Evolutionary conservation across 1,140 invertebrate species (phyloP).

Genomic region (Amyelois transitella): DNA sequence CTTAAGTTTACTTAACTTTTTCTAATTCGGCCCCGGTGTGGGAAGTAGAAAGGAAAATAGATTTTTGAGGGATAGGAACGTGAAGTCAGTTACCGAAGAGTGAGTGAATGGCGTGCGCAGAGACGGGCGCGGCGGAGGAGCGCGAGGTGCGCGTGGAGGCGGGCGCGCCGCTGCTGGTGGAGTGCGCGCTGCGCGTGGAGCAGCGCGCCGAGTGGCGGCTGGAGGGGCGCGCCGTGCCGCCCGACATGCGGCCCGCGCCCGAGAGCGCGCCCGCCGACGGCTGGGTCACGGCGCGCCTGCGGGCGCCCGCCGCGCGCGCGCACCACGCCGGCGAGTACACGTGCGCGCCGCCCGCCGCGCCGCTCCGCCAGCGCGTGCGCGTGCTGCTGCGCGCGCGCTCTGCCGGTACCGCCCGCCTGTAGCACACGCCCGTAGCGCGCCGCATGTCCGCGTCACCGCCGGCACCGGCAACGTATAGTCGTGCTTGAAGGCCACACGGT

Average conservation of each 20-base stretch:
- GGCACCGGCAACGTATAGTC: no score
- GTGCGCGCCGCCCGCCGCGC: conserved; percentile 29
- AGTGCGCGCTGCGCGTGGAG: conserved; percentile 42
- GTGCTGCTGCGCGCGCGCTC: conserved; percentile 75
- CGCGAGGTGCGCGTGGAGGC: conserved; percentile 27
- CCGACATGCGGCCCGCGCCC: conserved; percentile 28
- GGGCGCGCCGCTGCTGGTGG: conserved; percentile 36
- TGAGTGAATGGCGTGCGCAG: background rate
- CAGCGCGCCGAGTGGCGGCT: conserved; percentile 39
- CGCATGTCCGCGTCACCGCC: background rate
- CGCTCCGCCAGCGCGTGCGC: conserved; percentile 83
- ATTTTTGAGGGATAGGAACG: background rate
- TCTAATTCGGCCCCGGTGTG: background rate
- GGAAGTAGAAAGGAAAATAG: background rate
- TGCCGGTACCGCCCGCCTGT: conserved; percentile 11
- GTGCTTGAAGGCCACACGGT: background rate
- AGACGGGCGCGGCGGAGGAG: conserved; percentile 15
- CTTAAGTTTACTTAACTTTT: background rate
- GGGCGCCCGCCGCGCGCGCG: conserved; percentile 21
- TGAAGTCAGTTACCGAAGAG: conserved; percentile 9
- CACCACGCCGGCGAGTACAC: conserved; percentile 34
- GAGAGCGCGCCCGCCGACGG: conserved; percentile 20
- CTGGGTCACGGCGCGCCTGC: conserved; percentile 26
- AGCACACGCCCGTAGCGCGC: conserved; percentile 5
- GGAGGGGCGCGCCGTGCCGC: conserved; percentile 30